Base-by-base conservation (phyloP, 1,140 invertebrate species). In the Hormaphis cornu region DNA sequence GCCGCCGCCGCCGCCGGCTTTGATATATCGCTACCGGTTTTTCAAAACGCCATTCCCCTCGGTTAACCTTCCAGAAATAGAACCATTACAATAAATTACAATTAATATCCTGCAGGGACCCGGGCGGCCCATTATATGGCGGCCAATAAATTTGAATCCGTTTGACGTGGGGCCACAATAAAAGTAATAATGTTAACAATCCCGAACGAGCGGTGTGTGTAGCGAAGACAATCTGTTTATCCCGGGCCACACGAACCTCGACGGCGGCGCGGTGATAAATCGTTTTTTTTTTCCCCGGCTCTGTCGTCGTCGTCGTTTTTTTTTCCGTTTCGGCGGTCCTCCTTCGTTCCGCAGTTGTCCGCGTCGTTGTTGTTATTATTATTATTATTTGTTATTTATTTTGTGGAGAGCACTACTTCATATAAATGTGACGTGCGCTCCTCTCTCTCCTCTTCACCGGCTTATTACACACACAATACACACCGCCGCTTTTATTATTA, bases 181-280 rank as follows among this genome's bases (percentile, higher is more conserved):
- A 66, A 66, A 66, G 61, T 66, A 66, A 66, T 66, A 66, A 66
- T 66, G 61, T 66, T 66, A 66, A 66, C 61, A 66, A 66, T 66
- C 61, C 61, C 61, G 61, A 50, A 33, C n/a, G 61, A 42, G 44
- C 44, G 61, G 61, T n/a, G n/a, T n/a, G n/a, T n/a, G n/a, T n/a
- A n/a, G 61, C 61, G 61, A 66, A 66, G 61, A 66, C 61, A 66
- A 66, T 66, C 61, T 66, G 61, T 66, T 66, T 66, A 66, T 66
- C 61, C 61, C 61, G 50, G 42, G 61, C 61, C 61, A 66, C 61
- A 66, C 61, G 61, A 66, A 66, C 61, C 61, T 66, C 61, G 61
- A 66, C 61, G n/a, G n/a, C n/a, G n/a, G n/a, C n/a, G 50, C 61
- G 44, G 42, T 66, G 61, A 66, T 66, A 66, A 66, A 66, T 66